Base-by-base conservation (phyloP, 2,113 vertebrate genomes). In the Poecilia latipinna region DNA sequence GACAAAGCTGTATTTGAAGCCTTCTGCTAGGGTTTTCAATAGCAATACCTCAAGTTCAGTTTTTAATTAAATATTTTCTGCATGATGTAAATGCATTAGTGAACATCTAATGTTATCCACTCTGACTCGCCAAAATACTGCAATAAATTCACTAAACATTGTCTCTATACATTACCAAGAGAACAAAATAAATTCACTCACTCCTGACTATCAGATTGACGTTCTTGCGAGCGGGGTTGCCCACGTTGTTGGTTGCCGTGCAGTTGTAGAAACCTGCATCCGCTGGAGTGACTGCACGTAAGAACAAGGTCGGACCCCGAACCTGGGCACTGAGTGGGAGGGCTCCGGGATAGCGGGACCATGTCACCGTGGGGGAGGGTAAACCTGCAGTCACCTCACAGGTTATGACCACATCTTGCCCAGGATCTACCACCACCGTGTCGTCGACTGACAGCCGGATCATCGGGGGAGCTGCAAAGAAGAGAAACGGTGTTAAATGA, bases 181-280 rank as follows among this genome's bases (percentile, higher is more conserved):
- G 8, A 57, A 57, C 7, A 57, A 57, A 57, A 7, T 22, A 10
- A 61, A 1, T 3, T 61, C 61, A 91, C 94, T 88, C 86, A 95
- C 95, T 90, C 79, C 98, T 94, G 91, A 99, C 97, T 67, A 98
- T 82, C 13, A 99, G 87, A 88, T 97, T 98, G 93, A 97, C 94
- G 0, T 94, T 97, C 93, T 97, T 97, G 92, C 97, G 97, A 22
- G 97, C 98, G 0, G 97, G 97, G 91, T 99, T 99, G 17, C 98
- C 97, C 93, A 99, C 98, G 0, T 98, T 98, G 94, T 99, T 99
- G 92, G 95, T 95, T 26, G 97, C 98, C 0, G 97, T 96, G 90
- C 98, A 99, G 85, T 98, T 99, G 93, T 98, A 99, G 91, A 95
- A 96, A 65, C 97, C 98, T 0, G 96, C 97, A 74, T 99, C 97